Base-by-base conservation (phyloP, 2,113 vertebrate species). In the Thunnus thynnus region DNA sequence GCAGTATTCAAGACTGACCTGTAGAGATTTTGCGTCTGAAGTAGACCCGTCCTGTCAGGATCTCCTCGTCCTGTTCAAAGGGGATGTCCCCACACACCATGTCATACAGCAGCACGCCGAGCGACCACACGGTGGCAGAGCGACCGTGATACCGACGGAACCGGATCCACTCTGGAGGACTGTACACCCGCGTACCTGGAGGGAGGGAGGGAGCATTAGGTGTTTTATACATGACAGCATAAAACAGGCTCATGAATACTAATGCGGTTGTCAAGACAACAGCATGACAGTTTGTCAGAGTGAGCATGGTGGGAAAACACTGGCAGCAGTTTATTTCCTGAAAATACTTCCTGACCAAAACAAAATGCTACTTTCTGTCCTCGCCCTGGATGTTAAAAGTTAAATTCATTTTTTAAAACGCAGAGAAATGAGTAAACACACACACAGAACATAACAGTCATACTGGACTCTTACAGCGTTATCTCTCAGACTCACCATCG, bases 31-130 rank as follows among this genome's bases (percentile, higher is more conserved):
- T 93, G 57, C 96, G 94, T 72, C 96, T 94, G 95, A 97, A 99
- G 60, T 94, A 96, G 32, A 99, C 86, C 7, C 91, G 93, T 1
- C 97, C 97, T 22, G 22, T 22, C 30, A 98, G 92, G 50, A 99
- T 99, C 88, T 99, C 97, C 67, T 97, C 97, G 2, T 99, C 98
- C 78, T 97, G 97, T 72, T 98, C 97, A 5, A 22, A 22, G 22
- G 22, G 97, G 84, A 99, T 97, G 89, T 99, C 98, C 5, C 98
- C 98, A 0, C 22, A 98, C 54, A 99, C 97, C 97, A 99, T 98
- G 89, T 99, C 97, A 0, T 97, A 99, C 2, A 99, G 93, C 41
- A 99, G 91, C 79, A 99, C 97, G 22, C 22, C 98, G 68, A 99
- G 89, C 3, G 98, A 98, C 98, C 98, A 99, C 27, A 98, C 95